Evolutionary conservation across 2,113 vertebrate species (phyloP), one percentile per base, ranked within the genome.

Genomic region (Lichenostomus cassidix): DNA sequence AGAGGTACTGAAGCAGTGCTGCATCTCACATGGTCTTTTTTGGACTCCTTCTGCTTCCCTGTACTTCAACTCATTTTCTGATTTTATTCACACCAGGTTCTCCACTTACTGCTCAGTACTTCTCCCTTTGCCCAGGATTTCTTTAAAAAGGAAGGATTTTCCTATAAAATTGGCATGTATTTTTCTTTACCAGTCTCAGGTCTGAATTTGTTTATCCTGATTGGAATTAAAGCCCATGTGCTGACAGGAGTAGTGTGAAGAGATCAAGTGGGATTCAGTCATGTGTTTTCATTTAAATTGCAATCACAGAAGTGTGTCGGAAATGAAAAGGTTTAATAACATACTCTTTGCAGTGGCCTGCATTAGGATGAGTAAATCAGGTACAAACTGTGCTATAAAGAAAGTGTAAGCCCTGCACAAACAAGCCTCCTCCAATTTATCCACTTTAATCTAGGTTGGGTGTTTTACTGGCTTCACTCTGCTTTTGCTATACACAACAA

Each of bases 261-360:
- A 90, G 94, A 88, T 90, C 84, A 84, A 92, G 49, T 75, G 33
- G 53, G 41, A 89, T 73, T 94, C 56, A 28, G 20, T 53, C 63
- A 59, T 42, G 50, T 56, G 74, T 90, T 71, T 85, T 75, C 76
- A 84, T 83, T 64, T 87, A 89, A 94, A 91, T 20, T 68, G 75
- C 75, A 91, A 35, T 82, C 4, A 65, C 49, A 83, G 25, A 59
- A 82, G 35, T 44, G 77, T 73, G 79, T 74, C 95, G 82, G 62
- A 89, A 97, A 95, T 94, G 58, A 94, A 84, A 95, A 94, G 20
- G n/a, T 92, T 73, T 71, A 95, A 90, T 83, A 92, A 70, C 55
- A 53, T 56, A 49, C 89, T 81, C 68, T 58, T 95, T 84, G 70
- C 29, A 62, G 79, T 90, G 77, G 68, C 58, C 91, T 96, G 83